Evolutionary conservation across 1,140 invertebrate species (phyloP), one percentile per base, ranked within the genome.

Genomic region (Sogatella furcifera): DNA sequence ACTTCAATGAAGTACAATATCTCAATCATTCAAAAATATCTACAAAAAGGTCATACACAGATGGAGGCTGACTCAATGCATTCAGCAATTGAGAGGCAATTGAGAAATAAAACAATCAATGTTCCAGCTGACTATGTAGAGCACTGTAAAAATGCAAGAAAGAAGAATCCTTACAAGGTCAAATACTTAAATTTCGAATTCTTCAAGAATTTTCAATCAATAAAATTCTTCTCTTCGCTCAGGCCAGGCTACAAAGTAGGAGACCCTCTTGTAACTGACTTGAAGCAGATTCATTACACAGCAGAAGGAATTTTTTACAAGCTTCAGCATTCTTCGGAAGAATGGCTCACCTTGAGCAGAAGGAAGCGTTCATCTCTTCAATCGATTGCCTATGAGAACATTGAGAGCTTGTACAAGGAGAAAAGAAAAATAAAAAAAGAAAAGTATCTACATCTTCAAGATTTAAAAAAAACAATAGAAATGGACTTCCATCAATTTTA

Each of bases 41-140:
- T 74, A 9, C 70, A 71, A 64, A 67, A 64, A 21, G 73, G 73
- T 11, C 73, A 75, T 57, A 74, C 71, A 19, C 72, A 73, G 55
- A 76, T 74, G 71, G 72, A 75, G 59, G 66, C 66, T 56, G 73
- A 76, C 60, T 67, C 66, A 10, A 68, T 74, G 9, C 72, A 76
- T 57, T 65, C 54, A 52, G 49, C 60, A 10, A 69, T 69, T 13
- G 62, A 64, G 28, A 52, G 31, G 28, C 52, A 62, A 31, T 49
- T 59, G 11, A 49, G 44, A 52, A 59, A 59, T n/a, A 44, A 17
- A 17, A 52, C 55, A 31, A 65, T 67, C 10, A 55, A 65, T 56
- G 55, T 67, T 6, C 64, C 62, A 15, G 52, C 59, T 9, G 61
- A 67, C 44, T 65, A 65, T 57, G 34, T 21, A 38, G n/a, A 43